Percentiles rank a stretch among this genome's conserved stretches.
Conservation (phyloP, 1,140 invertebrate species). For the Pachypeltis micranthus region DNA sequence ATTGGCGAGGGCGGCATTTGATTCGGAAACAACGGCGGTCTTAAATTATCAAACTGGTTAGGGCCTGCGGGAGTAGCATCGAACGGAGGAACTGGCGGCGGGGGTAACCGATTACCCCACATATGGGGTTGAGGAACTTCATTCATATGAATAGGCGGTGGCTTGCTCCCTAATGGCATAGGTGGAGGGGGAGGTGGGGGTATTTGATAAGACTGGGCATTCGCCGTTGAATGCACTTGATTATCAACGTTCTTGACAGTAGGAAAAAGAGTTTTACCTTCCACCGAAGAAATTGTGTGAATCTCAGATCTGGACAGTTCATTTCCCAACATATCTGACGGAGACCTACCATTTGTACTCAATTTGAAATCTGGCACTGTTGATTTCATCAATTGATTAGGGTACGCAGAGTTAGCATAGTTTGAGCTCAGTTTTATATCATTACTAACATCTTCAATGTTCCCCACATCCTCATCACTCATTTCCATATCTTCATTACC, state of each 20-base stretch:
- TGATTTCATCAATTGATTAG: not conserved
- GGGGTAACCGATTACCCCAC: not conserved
- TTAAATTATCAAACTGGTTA: too few species aligned
- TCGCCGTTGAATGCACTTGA: not conserved
- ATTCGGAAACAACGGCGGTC: too few species aligned
- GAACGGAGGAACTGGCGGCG: not conserved
- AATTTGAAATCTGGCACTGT: not conserved
- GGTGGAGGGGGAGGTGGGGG: not conserved
- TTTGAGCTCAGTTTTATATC: too few species aligned
- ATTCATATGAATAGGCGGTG: not conserved
- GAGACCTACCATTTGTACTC: not conserved
- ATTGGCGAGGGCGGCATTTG: too few species aligned
- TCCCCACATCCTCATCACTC: slow-evolving; percentile 48
- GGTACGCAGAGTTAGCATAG: too few species aligned
- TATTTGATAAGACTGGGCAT: not conserved
- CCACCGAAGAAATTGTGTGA: not conserved
- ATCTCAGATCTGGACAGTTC: not conserved
- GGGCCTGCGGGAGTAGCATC: not conserved
- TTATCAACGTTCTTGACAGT: not conserved
- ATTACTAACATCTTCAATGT: slow-evolving; percentile 10
- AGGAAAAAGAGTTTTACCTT: not conserved
- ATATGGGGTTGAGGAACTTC: not conserved
- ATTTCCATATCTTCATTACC: slow-evolving; percentile 59
- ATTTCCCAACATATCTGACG: not conserved
- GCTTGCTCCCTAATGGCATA: not conserved